phyloP scores from a whole-genome alignment of 1,140 invertebrate species.

The Heliconius eleuchia region DNA sequence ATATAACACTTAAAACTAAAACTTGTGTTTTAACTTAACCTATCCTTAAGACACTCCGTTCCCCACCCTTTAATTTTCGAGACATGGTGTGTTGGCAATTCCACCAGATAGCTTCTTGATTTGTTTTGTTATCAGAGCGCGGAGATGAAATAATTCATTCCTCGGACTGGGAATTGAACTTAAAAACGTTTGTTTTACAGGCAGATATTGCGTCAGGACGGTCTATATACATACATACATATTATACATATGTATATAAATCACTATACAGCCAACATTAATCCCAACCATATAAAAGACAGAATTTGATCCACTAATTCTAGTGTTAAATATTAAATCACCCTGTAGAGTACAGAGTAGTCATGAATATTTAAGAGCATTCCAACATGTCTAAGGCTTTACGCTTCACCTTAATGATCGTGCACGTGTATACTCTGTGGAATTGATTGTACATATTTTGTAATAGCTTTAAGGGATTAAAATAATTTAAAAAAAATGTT shows the following conservation, averaged over 20 bases:
- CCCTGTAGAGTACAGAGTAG: slow-evolving; percentile 43
- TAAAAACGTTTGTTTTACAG: too few relatives aligned
- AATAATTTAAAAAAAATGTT: not conserved
- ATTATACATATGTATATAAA: not conserved
- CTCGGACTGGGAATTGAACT: too few relatives aligned
- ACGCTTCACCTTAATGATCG: slow-evolving; percentile 50
- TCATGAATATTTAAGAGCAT: slow-evolving; percentile 53
- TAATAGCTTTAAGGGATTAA: not conserved
- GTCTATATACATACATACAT: not conserved
- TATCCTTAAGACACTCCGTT: too few relatives aligned
- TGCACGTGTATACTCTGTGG: slow-evolving; percentile 23
- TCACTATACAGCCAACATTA: not conserved
- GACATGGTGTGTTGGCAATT: too few relatives aligned
- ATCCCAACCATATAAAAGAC: slow-evolving; percentile 8
- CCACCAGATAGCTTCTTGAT: too few relatives aligned
- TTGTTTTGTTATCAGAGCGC: too few relatives aligned
- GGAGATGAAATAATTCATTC: too few relatives aligned
- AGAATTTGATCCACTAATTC: slow-evolving; percentile 28
- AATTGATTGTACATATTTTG: slow-evolving; percentile 13
- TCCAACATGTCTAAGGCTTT: slow-evolving; percentile 52
- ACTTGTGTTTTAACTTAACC: too few relatives aligned
- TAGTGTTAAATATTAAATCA: slow-evolving; percentile 37
- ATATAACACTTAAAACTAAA: too few relatives aligned
- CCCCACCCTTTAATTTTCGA: too few relatives aligned
- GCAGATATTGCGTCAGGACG: too few relatives aligned